Evolutionary conservation across 2,797 vertebrate species (phyloP).

Genomic region (Pipistrellus pipistrellus): DNA sequence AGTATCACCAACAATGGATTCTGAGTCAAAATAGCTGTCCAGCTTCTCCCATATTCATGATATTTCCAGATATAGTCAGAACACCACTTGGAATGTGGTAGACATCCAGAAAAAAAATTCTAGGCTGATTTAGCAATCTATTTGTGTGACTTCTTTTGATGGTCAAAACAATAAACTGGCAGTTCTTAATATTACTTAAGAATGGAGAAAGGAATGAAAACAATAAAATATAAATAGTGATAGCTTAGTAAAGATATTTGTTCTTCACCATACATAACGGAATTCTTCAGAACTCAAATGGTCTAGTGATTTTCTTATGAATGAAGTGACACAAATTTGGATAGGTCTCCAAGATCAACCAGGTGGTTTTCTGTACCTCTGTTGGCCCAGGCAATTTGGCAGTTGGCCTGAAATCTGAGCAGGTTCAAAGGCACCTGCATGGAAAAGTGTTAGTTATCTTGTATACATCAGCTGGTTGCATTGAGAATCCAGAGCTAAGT

Average conservation of each 20-base stretch:
- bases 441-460: background rate
- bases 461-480: background rate
- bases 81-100: background rate
- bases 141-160: background rate
- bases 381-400: background rate
- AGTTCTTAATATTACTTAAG: background rate
- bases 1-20: background rate
- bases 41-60: background rate
- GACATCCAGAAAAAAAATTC: background rate
- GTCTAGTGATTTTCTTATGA: background rate
- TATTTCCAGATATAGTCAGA: conserved; percentile 6
- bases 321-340: background rate
- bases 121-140: background rate
- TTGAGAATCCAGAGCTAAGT: background rate
- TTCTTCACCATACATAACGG: background rate
- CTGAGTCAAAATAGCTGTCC: background rate
- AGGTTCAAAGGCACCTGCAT: background rate
- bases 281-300: conserved; percentile 38
- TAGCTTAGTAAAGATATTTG: background rate
- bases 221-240: background rate
- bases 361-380: background rate
- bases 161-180: background rate
- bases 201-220: background rate
- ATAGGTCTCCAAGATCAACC: background rate
- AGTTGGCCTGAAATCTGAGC: conserved; percentile 7